Evolutionary conservation across 2,113 vertebrate genomes (phyloP), one percentile per base, ranked within the genome.

Genomic region (Bagarius yarrelli): DNA sequence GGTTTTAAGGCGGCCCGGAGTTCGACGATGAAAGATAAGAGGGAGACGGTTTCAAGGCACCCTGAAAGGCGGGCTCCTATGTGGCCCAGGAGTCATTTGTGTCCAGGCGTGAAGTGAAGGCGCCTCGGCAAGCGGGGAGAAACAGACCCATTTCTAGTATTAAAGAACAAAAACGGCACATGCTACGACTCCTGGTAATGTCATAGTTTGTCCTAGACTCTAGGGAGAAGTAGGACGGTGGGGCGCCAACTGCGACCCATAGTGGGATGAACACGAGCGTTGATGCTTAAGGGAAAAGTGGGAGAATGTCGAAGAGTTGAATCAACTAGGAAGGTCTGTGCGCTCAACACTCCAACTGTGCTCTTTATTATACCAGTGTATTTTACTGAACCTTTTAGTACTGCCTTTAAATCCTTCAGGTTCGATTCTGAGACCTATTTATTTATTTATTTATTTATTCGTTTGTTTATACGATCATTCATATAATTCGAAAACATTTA

Each of bases 1-100:
- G 91, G 94, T 97, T 97, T 97, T 94, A 94, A 95, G 95, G 95
- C 93, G 91, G 91, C 94, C 95, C 94, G 66, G 88, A 89, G 93
- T 91, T 90, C 21, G 92, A 95, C 94, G 94, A 95, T 94, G 94
- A 92, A 92, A 93, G 95, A 95, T 94, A 94, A 95, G 92, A 92
- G 90, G 90, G 90, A 90, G 88, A 92, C 93, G 44, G 95, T 98
- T 97, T 97, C 94, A 89, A 96, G 96, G 94, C 91, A 71, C 89
- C 89, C 94, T 91, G 87, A 86, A 87, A 91, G 90, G 91, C 92
- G 93, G 92, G 91, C 92, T 91, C 86, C 88, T 89, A 91, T 90
- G 44, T 47, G 94, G 91, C 91, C 92, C 87, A 44, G 76, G 47
- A 82, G 71, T 79, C 72, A 57, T 53, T 76, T 27, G 47, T 69